Evolutionary conservation across 2,888 invertebrate genomes (phyloP), one percentile per base, ranked within the genome.

Genomic region (Hemaris fuciformis): DNA sequence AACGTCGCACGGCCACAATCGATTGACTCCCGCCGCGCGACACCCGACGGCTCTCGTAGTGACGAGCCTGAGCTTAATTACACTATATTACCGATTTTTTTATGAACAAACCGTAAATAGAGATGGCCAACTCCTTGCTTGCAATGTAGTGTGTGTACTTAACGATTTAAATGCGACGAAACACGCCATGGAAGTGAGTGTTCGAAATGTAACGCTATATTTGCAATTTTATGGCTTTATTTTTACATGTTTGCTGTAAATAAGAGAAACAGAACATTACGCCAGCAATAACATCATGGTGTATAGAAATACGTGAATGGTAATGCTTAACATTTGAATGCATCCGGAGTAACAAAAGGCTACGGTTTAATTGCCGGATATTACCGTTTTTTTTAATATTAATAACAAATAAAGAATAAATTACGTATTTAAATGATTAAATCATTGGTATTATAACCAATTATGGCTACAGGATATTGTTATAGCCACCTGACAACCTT

Each of bases 1-100:
- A 90, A 89, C 91, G 79, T 69, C 86, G 89, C 89, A 69, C 71
- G 72, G 66, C 70, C 72, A 74, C 81, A 80, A 87, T 88, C 88
- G 87, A 88, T 88, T 80, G 82, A 79, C 78, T 73, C 79, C 72
- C 73, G 73, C 69, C 75, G 71, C 70, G 74, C 72, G 72, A 72
- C 70, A 68, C 65, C 78, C 70, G 76, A 76, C 78, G 78, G 79
- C 79, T 81, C 85, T 77, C 70, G 79, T 81, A 78, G 80, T 87
- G 85, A 85, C 83, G 84, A 84, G 82, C 81, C 82, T 13, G n/a
- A 45, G 22, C 31, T 53, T 53, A 31, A 31, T 53, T 53, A 53
- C 31, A 53, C 53, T 53, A 53, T 31, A 53, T 53, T 31, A 53
- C 53, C 53, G 53, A 53, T 53, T 53, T 46, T 53, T 53, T 48